Percentiles rank a stretch among this genome's conserved stretches.
phyloP scores from a whole-genome alignment of 2,888 invertebrate species.

The Tubulanus polymorphus region DNA sequence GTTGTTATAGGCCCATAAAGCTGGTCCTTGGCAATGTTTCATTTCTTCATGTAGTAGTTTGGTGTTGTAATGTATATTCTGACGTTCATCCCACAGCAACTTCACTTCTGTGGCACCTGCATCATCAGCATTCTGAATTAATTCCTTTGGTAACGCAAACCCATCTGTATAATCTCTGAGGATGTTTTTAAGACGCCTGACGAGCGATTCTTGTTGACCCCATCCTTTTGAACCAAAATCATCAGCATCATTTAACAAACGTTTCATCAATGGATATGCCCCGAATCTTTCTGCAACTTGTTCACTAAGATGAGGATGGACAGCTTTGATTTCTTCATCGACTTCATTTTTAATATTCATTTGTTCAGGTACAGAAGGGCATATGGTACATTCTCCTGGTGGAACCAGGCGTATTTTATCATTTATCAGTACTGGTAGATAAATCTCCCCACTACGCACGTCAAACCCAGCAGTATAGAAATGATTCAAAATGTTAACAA shows the following conservation, averaged over 20 bases:
- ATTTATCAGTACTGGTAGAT: background rate
- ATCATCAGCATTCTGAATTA: constrained; percentile 45
- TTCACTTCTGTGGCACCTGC: constrained; percentile 28
- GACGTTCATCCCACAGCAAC: constrained; percentile 39
- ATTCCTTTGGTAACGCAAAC: constrained; percentile 36
- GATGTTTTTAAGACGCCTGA: constrained; percentile 21
- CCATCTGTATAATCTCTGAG: constrained; percentile 39
- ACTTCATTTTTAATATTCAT: background rate
- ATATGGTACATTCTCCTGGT: background rate
- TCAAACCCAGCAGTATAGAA: background rate
- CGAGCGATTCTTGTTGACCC: constrained; percentile 28
- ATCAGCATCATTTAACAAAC: constrained; percentile 2
- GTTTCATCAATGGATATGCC: constrained; percentile 21
- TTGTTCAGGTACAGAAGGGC: background rate
- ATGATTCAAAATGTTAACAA: background rate
- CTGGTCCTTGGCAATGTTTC: constrained; percentile 45
- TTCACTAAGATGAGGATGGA: constrained; percentile 27
- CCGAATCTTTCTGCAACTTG: constrained; percentile 27
- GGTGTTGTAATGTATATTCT: constrained; percentile 26
- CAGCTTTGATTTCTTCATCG: constrained; percentile 19
- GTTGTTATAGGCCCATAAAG: constrained; percentile 46
- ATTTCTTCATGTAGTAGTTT: constrained; percentile 36
- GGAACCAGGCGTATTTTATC: background rate
- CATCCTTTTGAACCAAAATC: background rate
- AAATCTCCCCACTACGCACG: background rate